Conservation (phyloP, 2,113 vertebrate species). For the Coturnix japonica region DNA sequence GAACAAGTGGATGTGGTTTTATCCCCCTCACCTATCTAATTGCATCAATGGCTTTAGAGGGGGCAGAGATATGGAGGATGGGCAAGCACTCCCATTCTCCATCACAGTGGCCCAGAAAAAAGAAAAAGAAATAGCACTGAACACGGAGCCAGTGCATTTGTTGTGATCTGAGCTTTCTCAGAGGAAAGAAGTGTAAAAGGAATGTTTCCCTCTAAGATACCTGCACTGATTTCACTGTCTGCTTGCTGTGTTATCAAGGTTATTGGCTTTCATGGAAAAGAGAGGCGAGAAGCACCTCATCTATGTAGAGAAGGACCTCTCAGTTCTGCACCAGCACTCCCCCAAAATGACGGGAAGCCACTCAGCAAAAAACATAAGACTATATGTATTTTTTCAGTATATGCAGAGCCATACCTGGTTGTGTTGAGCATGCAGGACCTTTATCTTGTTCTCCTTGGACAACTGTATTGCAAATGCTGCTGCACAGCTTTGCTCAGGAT, state of each 20-base stretch:
- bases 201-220: not conserved
- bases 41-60: not conserved
- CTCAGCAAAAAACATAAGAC: not conserved
- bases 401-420: not conserved
- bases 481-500: not conserved
- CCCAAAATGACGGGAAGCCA: not conserved
- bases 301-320: not conserved
- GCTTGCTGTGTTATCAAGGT: not conserved
- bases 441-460: not conserved
- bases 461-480: not conserved
- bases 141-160: rapidly evolving
- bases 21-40: not conserved
- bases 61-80: rapidly evolving
- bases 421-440: rapidly evolving
- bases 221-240: not conserved
- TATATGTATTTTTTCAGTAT: rapidly evolving
- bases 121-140: not conserved
- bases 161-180: not conserved
- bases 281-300: not conserved
- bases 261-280: not conserved
- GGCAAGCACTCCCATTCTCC: not conserved
- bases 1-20: not conserved
- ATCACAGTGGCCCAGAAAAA: not conserved
- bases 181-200: not conserved
- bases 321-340: not conserved